Evolutionary conservation across 2,797 vertebrate species (phyloP).

Genomic region (Catostomus latipinnis): DNA sequence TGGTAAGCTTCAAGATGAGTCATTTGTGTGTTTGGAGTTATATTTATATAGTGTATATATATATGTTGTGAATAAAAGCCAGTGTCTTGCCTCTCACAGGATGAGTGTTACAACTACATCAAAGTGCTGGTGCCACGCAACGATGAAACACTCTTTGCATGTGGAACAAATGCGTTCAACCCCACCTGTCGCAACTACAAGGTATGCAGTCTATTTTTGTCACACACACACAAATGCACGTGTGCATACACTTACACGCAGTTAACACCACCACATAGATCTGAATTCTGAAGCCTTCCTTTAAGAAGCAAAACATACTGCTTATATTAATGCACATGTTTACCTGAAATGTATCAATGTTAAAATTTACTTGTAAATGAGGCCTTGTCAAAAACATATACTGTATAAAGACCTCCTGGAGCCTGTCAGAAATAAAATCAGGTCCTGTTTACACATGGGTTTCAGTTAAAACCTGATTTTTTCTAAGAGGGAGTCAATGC

Average conservation of each 20-base stretch:
- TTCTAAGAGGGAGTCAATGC: neutral
- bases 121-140: constrained; percentile 90
- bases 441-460: constrained; percentile 1
- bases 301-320: constrained; percentile 8
- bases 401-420: neutral
- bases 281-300: constrained; percentile 7
- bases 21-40: too few relatives aligned
- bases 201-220: constrained; percentile 70
- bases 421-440: neutral
- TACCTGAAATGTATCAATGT: constrained; percentile 9
- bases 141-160: constrained; percentile 87
- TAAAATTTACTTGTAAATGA: constrained; percentile 10
- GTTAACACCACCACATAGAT: neutral
- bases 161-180: constrained; percentile 95
- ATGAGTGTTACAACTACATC: constrained; percentile 96
- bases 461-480: neutral
- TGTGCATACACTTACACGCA: neutral
- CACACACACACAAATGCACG: constrained; percentile 8
- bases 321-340: neutral
- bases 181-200: constrained; percentile 93
- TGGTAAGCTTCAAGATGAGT: too few relatives aligned
- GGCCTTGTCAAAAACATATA: neutral
- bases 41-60: neutral
- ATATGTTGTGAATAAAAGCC: constrained; percentile 31
- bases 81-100: constrained; percentile 75